Conservation (phyloP, 2,888 invertebrate species). For the Leptinotarsa haldemani region DNA sequence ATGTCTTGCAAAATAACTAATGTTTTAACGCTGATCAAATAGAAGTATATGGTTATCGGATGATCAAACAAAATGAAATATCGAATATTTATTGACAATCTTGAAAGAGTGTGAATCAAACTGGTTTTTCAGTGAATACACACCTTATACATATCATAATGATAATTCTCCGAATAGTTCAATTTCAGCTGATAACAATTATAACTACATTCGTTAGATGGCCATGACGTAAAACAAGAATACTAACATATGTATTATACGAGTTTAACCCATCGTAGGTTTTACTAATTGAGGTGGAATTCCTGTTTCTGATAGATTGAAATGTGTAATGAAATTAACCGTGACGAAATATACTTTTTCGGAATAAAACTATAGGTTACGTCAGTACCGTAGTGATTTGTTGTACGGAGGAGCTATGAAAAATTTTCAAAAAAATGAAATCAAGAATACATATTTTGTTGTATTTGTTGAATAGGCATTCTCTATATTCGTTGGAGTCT, state of each 20-base stretch:
- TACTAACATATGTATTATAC: background rate
- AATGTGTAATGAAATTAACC: background rate
- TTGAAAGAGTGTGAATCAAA: background rate
- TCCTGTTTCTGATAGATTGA: background rate
- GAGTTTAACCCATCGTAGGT: background rate
- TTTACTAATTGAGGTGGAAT: background rate
- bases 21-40: conserved; percentile 6
- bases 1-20: conserved; percentile 15
- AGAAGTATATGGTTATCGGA: background rate
- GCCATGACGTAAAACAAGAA: background rate
- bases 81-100: background rate
- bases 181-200: background rate
- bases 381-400: no score
- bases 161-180: background rate
- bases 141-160: background rate
- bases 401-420: no score
- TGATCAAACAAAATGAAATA: background rate
- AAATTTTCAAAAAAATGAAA: no score
- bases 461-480: no score
- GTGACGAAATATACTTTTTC: no score
- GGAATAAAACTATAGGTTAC: no score
- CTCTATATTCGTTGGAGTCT: no score
- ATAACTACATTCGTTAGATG: background rate
- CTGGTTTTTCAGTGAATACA: conserved; percentile 13
- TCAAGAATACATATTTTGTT: no score